Evolutionary conservation across 1,140 invertebrate genomes (phyloP), one percentile per base, ranked within the genome.

Genomic region (Rhopalosiphum maidis): DNA sequence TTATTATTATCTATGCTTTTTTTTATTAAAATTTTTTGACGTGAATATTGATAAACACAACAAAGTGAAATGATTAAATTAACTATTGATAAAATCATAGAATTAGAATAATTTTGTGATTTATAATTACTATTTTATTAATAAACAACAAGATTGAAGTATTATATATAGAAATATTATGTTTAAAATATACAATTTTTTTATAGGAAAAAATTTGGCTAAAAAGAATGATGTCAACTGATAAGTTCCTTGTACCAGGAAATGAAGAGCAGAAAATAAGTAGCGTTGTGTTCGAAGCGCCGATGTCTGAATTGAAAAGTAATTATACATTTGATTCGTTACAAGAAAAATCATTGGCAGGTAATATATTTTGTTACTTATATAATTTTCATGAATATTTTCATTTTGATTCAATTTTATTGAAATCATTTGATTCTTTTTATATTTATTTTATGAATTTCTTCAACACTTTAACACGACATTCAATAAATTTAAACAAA

Each of bases 131-230:
- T 30, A 15, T 68, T 30, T 68, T n/a, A 68, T 68, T 30, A n/a
- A 68, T 68, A n/a, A 68, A 30, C 9, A 68, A 68, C 30, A 68
- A 11, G 30, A 60, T 60, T 60, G 7, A 60, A 60, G 25, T 60
- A 30, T 37, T 1, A 23, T 60, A 30, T 60, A 30, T 86, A 11
- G 6, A 86, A 25, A 46, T 46, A 83, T 41, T 23, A 25, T 85
- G 3, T 43, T 41, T 85, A 41, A 35, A 35, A 88, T 35, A 54
- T 51, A 22, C 7, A 51, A 41, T 43, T 90, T 60, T 82, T 25
- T 46, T 91, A 35, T 85, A 92, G 91, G 46, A 92, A 92, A 22
- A 54, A 51, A 1, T 83, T 51, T 85, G 77, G n/a, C 54, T 92
- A 41, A 92, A 48, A 83, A 92, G 37, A 41, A 85, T 18, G 3